These are phyloP conservation scores for Apteryx mantelli DNA, from an alignment of 2,113 vertebrate genomes.

Conservation along the genomic window DNA sequence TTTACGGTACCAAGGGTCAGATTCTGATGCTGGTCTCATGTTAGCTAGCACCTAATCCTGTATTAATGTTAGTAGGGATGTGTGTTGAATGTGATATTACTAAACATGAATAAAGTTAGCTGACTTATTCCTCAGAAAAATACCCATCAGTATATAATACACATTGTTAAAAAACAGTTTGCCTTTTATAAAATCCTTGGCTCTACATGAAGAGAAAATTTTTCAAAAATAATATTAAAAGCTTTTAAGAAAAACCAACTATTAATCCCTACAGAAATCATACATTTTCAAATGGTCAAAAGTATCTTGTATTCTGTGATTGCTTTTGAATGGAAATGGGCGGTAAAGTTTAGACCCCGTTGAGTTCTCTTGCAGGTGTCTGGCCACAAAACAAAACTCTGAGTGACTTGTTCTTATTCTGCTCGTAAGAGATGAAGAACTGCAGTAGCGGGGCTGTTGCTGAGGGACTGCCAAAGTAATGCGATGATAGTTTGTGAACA, in stretches of 20 bases:
- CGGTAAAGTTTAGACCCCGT: neutral
- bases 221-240: neutral
- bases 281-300: neutral
- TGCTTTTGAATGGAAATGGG: neutral
- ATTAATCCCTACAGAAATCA: neutral
- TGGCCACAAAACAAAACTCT: neutral
- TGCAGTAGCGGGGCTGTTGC: neutral
- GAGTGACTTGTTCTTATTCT: slow-evolving; percentile 25
- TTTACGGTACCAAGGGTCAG: neutral
- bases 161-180: neutral
- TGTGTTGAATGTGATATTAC: neutral
- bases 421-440: neutral
- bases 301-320: neutral
- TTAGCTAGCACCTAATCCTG: neutral
- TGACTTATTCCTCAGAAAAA: neutral
- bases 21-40: neutral
- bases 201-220: neutral
- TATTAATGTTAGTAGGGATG: neutral
- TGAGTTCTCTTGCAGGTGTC: neutral
- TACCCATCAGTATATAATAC: neutral
- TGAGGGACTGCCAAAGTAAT: neutral
- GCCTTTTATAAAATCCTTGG: neutral
- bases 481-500: neutral
- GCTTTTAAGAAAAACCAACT: neutral
- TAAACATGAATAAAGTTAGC: neutral